Conservation (phyloP, 23 tunicate genomes). For the Ciona savignyi region DNA sequence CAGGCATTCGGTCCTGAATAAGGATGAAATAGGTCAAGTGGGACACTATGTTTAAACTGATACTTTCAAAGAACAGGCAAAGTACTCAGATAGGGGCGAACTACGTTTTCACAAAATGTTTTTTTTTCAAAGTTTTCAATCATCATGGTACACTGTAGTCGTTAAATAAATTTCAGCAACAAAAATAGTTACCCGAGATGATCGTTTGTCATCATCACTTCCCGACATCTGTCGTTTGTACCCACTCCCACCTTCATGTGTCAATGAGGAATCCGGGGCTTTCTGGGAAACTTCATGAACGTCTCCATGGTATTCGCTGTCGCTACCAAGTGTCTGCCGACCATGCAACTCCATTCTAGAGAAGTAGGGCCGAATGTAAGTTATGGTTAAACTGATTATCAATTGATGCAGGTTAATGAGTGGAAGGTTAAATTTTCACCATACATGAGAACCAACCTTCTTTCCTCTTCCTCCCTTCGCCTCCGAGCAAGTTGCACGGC, state of each 20-base stretch:
- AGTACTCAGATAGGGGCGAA: slow-evolving; percentile 47
- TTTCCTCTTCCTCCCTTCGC: slow-evolving; percentile 71
- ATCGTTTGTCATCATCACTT: not conserved
- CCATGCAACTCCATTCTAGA: not conserved
- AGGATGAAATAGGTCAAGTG: too few species aligned
- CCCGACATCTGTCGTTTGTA: not conserved
- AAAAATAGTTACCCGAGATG: not conserved
- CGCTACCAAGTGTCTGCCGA: not conserved
- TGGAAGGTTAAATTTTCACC: too few species aligned
- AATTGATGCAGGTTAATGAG: not conserved
- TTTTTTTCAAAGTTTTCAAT: not conserved
- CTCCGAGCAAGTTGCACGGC: slow-evolving; percentile 71
- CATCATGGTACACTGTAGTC: slow-evolving; percentile 35
- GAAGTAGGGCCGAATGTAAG: too few species aligned
- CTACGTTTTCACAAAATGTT: slow-evolving; percentile 4
- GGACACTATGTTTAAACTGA: too few species aligned
- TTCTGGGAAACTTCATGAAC: not conserved
- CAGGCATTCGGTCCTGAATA: slow-evolving; percentile 39
- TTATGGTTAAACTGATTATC: not conserved
- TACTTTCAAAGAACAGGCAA: too few species aligned
- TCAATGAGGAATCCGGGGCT: not conserved
- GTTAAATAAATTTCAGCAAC: not conserved
- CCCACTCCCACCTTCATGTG: not conserved
- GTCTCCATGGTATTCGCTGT: not conserved
- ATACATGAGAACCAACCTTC: too few species aligned